A percentile compares a stretch with the other conserved stretches of the same genome.
Evolutionary conservation across 2,113 vertebrate species (phyloP).

Genomic region (Labrus mixtus): DNA sequence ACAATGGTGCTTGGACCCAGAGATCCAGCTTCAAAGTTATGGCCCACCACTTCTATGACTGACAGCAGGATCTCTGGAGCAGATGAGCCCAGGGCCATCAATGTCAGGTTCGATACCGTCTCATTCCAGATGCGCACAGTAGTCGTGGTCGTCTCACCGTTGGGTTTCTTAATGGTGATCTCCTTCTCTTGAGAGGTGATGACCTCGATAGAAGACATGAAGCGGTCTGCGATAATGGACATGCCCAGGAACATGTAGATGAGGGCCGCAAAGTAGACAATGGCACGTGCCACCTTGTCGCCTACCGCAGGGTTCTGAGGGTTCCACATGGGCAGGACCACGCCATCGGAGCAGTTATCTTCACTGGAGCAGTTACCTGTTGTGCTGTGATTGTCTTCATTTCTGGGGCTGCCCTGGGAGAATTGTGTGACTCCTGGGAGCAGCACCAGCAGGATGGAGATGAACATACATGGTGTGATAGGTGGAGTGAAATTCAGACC

Average conservation of each 20-base stretch:
- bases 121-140: slow-evolving; percentile 90
- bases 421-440: slow-evolving; percentile 76
- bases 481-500: slow-evolving; percentile 53
- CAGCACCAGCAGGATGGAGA: slow-evolving; percentile 74
- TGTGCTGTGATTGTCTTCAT: slow-evolving; percentile 26
- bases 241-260: slow-evolving; percentile 91
- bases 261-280: slow-evolving; percentile 89
- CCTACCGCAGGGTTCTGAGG: slow-evolving; percentile 88
- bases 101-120: slow-evolving; percentile 89
- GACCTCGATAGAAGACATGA: slow-evolving; percentile 91
- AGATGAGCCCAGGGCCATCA: slow-evolving; percentile 89
- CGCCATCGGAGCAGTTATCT: slow-evolving; percentile 85
- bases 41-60: slow-evolving; percentile 88
- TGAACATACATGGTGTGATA: slow-evolving; percentile 53
- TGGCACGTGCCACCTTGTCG: slow-evolving; percentile 88
- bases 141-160: slow-evolving; percentile 86
- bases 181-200: slow-evolving; percentile 90
- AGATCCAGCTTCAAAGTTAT: slow-evolving; percentile 85
- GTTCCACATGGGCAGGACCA: slow-evolving; percentile 88
- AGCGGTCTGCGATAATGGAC: slow-evolving; percentile 90
- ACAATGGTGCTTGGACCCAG: slow-evolving; percentile 90
- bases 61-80: slow-evolving; percentile 89
- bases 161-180: slow-evolving; percentile 88
- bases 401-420: slow-evolving; percentile 67
- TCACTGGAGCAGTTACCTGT: slow-evolving; percentile 77